Base-by-base conservation (phyloP, 2,888 invertebrate species). In the Crioceris asparagi region DNA sequence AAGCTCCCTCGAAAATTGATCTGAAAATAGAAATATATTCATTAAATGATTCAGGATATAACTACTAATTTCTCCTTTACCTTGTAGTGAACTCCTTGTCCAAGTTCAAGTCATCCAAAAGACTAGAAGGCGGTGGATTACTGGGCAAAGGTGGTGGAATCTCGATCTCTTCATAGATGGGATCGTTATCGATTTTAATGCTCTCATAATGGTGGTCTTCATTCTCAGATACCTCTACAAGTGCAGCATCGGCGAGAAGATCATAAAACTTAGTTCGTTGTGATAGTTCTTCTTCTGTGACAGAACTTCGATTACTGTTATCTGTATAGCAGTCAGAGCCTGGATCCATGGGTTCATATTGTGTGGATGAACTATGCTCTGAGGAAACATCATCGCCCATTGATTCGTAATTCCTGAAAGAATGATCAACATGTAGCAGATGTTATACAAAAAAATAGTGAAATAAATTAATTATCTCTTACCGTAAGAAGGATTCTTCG, bases 101-200 rank as follows among this genome's bases (percentile, higher is more conserved):
- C 47, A 83, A 72, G 39, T 83, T 77, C 44, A 75, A 61, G 32
- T 79, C 72, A 48, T 77, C 74, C 25, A 64, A 42, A 15, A 77
- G 66, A n/a, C 72, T 70, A 44, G 72, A 68, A 0, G 86, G 86
- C 1, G 86, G 86, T 12, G 85, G 83, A 53, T 79, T 81, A 1
- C 78, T 61, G 2, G 86, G 86, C 51, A 87, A 61, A 2, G 86
- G 86, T 10, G 84, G 84, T 36, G 85, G 85, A 60, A 79, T 73
- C 51, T 80, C 80, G 46, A 81, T 81, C 62, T 81, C 81, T 64
- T 83, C 83, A 56, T 84, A 84, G 54, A 84, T 83, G 2, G 82
- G 83, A 67, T 83, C 82, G 37, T 69, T 69, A 64, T 81, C 81
- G 37, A 70, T 69, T 51, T 75, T 74, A 44, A 83, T 80, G 36